Evolutionary conservation across 2,888 invertebrate genomes (phyloP).

Genomic region (Eulithis testata): DNA sequence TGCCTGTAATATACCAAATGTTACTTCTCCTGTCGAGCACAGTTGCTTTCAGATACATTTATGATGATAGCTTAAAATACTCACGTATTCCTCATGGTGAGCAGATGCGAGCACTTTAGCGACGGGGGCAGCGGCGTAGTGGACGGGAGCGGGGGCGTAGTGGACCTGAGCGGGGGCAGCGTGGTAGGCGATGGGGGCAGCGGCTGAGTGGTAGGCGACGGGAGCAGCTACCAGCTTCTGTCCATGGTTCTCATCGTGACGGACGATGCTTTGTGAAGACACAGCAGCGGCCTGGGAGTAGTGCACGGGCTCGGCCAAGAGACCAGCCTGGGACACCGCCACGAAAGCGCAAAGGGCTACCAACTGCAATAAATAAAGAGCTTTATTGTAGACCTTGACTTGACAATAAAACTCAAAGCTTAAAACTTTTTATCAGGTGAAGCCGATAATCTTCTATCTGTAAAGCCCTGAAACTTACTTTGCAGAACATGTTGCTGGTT

Average conservation of each 20-base stretch:
- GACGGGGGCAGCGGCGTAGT: slow-evolving; percentile 38
- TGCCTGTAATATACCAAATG: slow-evolving; percentile 49
- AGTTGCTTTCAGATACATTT: neutral
- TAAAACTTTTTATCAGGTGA: neutral
- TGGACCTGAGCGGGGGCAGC: slow-evolving; percentile 44
- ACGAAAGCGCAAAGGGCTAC: slow-evolving; percentile 49
- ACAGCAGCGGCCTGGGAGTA: slow-evolving; percentile 62
- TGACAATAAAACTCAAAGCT: neutral
- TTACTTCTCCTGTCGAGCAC: neutral
- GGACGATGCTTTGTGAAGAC: slow-evolving; percentile 68
- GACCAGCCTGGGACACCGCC: slow-evolving; percentile 55
- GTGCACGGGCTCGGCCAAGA: slow-evolving; percentile 64
- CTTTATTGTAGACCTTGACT: neutral
- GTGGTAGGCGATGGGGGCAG: slow-evolving; percentile 47
- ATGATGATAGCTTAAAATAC: slow-evolving; percentile 5
- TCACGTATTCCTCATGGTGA: slow-evolving; percentile 39
- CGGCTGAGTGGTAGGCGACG: slow-evolving; percentile 47
- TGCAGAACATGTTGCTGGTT: slow-evolving; percentile 64
- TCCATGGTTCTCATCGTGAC: slow-evolving; percentile 64
- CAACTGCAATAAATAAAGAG: slow-evolving; percentile 49
- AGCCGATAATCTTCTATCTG: neutral
- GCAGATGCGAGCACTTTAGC: slow-evolving; percentile 51
- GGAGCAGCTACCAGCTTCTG: slow-evolving; percentile 43
- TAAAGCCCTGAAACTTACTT: slow-evolving; percentile 53
- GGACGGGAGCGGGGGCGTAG: slow-evolving; percentile 43